Conservation (phyloP, 2,888 invertebrate genomes). For the Thymelicus sylvestris region DNA sequence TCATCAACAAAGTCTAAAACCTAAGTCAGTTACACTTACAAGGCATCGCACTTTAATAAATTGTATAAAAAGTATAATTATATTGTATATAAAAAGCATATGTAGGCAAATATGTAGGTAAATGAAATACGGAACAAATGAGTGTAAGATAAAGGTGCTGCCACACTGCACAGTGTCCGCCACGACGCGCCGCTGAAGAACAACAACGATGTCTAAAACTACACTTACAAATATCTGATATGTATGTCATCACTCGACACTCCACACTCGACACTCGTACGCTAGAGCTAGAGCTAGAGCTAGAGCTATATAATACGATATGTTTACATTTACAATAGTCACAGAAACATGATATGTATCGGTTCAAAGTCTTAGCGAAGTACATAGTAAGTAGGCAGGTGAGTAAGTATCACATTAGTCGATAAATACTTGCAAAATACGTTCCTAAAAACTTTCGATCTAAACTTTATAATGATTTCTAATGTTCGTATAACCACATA, state of each 20-base stretch:
- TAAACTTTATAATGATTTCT: slow-evolving; percentile 31
- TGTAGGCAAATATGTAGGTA: too few species aligned
- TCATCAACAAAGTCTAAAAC: too few species aligned
- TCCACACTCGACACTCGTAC: neutral
- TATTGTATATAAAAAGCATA: too few species aligned
- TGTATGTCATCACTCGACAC: slow-evolving; percentile 54
- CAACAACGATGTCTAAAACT: slow-evolving; percentile 78
- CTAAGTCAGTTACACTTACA: too few species aligned
- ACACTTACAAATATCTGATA: slow-evolving; percentile 67
- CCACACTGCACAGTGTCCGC: slow-evolving; percentile 38
- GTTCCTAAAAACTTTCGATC: slow-evolving; percentile 26
- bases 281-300: neutral
- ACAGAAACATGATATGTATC: slow-evolving; percentile 49
- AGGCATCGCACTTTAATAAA: too few species aligned
- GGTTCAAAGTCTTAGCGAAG: slow-evolving; percentile 47
- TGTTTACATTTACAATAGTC: slow-evolving; percentile 46
- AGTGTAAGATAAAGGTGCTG: too few species aligned
- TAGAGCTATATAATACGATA: slow-evolving; percentile 46
- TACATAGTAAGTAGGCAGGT: slow-evolving; percentile 44
- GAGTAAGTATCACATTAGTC: slow-evolving; percentile 45
- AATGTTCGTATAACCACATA: slow-evolving; percentile 29
- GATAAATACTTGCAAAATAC: slow-evolving; percentile 39
- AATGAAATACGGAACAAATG: too few species aligned
- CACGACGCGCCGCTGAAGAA: slow-evolving; percentile 70
- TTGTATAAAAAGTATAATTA: too few species aligned